Percentiles rank a stretch among this genome's conserved stretches.
Conservation (phyloP, 2,888 invertebrate genomes). For the Lithosia quadra region DNA sequence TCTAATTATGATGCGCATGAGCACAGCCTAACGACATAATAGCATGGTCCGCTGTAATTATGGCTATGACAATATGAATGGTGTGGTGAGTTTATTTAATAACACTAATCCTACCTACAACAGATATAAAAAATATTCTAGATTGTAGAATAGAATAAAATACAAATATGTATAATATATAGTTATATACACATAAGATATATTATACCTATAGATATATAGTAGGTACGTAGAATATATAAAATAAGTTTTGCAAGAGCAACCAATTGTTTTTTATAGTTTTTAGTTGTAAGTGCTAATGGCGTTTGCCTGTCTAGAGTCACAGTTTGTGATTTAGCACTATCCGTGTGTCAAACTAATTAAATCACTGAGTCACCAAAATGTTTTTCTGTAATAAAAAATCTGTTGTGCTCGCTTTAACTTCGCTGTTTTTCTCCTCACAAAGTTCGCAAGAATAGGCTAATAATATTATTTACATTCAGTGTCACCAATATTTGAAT, state of each 20-base stretch:
- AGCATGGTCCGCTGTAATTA: conserved; percentile 12
- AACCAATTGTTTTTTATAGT: too few species aligned
- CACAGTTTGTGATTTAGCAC: not conserved
- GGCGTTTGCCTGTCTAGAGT: too few species aligned
- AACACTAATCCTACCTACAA: not conserved
- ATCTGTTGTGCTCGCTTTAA: not conserved
- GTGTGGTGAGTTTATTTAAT: conserved; percentile 2
- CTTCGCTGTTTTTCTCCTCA: not conserved
- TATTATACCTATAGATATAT: too few species aligned
- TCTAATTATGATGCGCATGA: conserved; percentile 17
- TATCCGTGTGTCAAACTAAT: not conserved
- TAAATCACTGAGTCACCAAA: not conserved
- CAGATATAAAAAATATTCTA: too few species aligned
- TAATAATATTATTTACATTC: too few species aligned
- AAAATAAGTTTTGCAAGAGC: too few species aligned
- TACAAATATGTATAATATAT: not conserved
- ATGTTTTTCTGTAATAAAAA: not conserved
- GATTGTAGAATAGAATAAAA: not conserved
- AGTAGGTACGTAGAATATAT: too few species aligned
- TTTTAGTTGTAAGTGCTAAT: not conserved
- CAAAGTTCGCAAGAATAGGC: not conserved
- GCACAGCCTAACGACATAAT: conserved; percentile 18
- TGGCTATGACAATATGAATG: conserved; percentile 18
- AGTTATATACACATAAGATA: too few species aligned
- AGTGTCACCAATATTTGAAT: not conserved